These are phyloP conservation scores for Heliconius charithonia DNA, from an alignment of 2,888 invertebrate species.

Conservation along the genomic window DNA sequence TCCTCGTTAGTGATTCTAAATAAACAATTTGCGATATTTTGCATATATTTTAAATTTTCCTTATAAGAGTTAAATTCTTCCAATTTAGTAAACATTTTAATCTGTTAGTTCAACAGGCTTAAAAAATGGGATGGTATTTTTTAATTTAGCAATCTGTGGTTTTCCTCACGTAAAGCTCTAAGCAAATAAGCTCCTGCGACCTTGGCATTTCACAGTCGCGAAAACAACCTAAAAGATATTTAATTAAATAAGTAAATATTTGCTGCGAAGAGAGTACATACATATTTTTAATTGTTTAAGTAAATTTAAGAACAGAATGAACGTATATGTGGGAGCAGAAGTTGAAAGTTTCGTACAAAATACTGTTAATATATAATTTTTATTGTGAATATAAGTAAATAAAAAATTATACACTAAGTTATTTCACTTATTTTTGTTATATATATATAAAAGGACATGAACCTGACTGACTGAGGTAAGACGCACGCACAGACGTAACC, in stretches of 20 bases:
- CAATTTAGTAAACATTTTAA: conserved; percentile 8
- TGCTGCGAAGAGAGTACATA: background rate
- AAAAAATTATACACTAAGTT: background rate
- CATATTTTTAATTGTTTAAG: background rate
- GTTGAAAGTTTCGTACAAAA: background rate
- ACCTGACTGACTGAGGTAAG: too few species aligned
- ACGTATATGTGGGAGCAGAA: background rate
- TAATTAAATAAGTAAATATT: conserved; percentile 1
- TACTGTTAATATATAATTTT: background rate
- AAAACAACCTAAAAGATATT: conserved; percentile 9
- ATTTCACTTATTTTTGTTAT: background rate
- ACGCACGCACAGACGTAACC: too few species aligned
- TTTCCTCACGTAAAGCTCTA: conserved; percentile 3
- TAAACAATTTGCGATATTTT: background rate
- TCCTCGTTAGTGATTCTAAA: background rate
- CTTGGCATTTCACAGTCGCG: conserved; percentile 2
- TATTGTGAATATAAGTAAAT: background rate
- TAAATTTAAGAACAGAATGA: background rate
- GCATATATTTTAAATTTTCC: background rate
- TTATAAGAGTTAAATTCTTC: background rate
- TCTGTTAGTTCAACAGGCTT: background rate
- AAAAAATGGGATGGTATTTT: conserved; percentile 13
- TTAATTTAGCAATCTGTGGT: conserved; percentile 12
- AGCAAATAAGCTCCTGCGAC: conserved; percentile 6
- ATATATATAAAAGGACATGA: too few species aligned